A percentile compares a stretch with the other conserved stretches of the same genome.
These are phyloP conservation scores for Hepsetus odoe DNA, from an alignment of 2,113 vertebrate species.

Conservation along the genomic window DNA sequence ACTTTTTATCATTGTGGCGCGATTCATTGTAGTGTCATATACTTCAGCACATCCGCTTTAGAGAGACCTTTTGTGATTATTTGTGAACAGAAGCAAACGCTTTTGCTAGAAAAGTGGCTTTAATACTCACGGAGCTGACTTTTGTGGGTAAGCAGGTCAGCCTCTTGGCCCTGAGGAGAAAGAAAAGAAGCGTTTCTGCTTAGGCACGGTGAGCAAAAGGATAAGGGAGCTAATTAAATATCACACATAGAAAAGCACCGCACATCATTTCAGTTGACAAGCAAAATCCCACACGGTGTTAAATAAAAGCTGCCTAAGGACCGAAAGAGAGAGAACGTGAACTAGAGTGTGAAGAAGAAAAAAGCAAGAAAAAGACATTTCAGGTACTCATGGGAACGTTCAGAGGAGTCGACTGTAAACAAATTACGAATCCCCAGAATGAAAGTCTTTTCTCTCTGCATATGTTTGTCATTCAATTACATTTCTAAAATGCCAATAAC, in stretches of 20 bases:
- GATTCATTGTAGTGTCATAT: too few relatives aligned
- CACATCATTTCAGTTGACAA: conserved; percentile 19
- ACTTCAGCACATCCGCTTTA: too few relatives aligned
- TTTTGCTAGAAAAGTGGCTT: background rate
- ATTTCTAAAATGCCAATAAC: conserved; percentile 54
- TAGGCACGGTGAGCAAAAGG: conserved; percentile 1
- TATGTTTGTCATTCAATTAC: conserved; percentile 27
- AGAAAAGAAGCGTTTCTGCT: conserved; percentile 39
- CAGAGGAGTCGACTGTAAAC: background rate
- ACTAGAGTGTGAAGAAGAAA: background rate
- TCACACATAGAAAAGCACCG: background rate
- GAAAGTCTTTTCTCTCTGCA: conserved; percentile 6
- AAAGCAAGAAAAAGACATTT: background rate
- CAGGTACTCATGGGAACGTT: background rate
- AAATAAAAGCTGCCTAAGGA: background rate
- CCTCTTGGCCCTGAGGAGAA: conserved; percentile 66
- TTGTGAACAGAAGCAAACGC: background rate
- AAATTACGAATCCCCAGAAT: conserved; percentile 28
- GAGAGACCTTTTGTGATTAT: background rate
- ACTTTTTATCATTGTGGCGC: background rate
- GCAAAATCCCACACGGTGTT: conserved; percentile 22
- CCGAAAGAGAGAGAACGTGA: background rate
- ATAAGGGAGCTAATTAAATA: conserved; percentile 25
- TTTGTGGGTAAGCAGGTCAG: conserved; percentile 61
- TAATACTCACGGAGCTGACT: conserved; percentile 72